Percentiles rank a stretch among this genome's conserved stretches.
phyloP scores from a whole-genome alignment of 2,113 vertebrate genomes.

The Terrapene triunguis region DNA sequence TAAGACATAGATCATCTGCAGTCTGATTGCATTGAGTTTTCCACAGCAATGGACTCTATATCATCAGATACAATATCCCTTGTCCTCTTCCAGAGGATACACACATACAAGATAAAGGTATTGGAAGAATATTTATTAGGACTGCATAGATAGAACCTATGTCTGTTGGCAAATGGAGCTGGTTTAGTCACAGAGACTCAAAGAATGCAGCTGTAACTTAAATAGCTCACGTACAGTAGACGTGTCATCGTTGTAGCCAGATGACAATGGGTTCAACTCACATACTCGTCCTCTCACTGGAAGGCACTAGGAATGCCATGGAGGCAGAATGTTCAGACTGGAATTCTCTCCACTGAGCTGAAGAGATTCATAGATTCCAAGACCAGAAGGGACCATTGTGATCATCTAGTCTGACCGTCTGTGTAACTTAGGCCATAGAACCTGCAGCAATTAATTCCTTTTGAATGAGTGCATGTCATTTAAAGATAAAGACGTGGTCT shows the following conservation, averaged over 20 bases:
- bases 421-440: neutral
- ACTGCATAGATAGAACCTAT: neutral
- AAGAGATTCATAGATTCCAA: neutral
- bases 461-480: neutral
- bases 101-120: neutral
- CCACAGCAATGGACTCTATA: neutral
- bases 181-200: neutral
- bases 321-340: neutral
- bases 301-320: neutral
- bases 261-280: neutral
- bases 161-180: neutral
- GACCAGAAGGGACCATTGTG: neutral
- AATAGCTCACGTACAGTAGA: neutral
- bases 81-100: neutral
- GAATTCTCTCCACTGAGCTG: neutral
- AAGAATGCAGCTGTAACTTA: neutral
- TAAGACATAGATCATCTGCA: neutral
- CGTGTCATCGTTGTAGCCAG: neutral
- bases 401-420: neutral
- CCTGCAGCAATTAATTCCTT: neutral
- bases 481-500: accelerated
- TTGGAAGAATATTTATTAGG: neutral
- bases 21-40: neutral
- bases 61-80: neutral
- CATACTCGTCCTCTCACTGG: neutral